Conservation (phyloP, 2,888 invertebrate species). For the Latheticus oryzae region DNA sequence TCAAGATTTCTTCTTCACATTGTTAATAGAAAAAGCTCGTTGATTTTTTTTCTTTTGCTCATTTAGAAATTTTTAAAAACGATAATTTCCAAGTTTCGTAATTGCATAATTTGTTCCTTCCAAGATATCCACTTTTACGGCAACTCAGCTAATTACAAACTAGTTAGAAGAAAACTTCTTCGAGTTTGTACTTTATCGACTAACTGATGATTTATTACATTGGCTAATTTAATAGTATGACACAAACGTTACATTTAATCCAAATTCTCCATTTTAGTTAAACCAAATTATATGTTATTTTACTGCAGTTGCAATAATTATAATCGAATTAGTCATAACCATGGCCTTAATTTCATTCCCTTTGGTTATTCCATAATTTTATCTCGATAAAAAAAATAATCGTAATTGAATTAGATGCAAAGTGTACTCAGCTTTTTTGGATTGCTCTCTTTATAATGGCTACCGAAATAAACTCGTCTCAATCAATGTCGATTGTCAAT, state of each 20-base stretch:
- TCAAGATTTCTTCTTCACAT: no score
- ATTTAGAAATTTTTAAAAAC: no score
- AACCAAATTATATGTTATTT: slow-evolving; percentile 13
- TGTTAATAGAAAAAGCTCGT: no score
- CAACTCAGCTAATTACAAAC: slow-evolving; percentile 8
- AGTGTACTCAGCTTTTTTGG: no score
- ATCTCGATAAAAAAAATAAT: no score
- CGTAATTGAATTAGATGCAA: no score
- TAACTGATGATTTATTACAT: slow-evolving; percentile 17
- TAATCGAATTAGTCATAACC: slow-evolving; percentile 7
- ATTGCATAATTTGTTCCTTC: no score
- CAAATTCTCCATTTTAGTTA: slow-evolving; percentile 8
- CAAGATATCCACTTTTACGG: slow-evolving; percentile 3
- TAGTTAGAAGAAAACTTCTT: slow-evolving; percentile 12
- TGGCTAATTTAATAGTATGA: neutral
- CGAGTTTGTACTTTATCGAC: slow-evolving; percentile 17
- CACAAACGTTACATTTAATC: slow-evolving; percentile 9
- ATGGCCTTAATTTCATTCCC: slow-evolving; percentile 2
- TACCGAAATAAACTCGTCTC: slow-evolving; percentile 13
- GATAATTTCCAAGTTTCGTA: no score
- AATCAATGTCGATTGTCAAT: slow-evolving; percentile 20
- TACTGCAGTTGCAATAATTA: slow-evolving; percentile 18
- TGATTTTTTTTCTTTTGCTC: no score
- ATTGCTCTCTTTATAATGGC: no score
- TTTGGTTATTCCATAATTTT: no score